Conservation (phyloP, 1,140 invertebrate species). For the Drosophila pallidifrons region DNA sequence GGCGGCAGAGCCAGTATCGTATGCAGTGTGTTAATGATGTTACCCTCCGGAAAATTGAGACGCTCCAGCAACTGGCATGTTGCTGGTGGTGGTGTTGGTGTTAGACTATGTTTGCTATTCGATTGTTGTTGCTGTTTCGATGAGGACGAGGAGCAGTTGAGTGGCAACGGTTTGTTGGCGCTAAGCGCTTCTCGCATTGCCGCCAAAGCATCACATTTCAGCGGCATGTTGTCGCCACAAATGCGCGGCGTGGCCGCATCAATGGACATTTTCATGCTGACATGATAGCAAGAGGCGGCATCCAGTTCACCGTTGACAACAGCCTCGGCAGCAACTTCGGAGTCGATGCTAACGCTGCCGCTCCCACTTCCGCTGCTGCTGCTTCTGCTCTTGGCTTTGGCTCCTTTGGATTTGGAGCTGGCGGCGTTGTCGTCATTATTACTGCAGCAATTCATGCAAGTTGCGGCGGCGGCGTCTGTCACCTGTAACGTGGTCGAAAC, state of each 20-base stretch:
- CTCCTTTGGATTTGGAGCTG: conserved; percentile 22
- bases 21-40: conserved; percentile 74
- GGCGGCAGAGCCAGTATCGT: conserved; percentile 76
- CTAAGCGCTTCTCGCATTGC: conserved; percentile 46
- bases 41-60: conserved; percentile 70
- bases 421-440: conserved; percentile 18
- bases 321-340: conserved; percentile 40
- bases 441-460: conserved; percentile 46
- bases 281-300: conserved; percentile 67
- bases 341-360: conserved; percentile 20
- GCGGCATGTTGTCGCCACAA: conserved; percentile 50
- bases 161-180: conserved; percentile 41
- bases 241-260: conserved; percentile 59
- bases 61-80: conserved; percentile 68
- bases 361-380: conserved; percentile 1
- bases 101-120: conserved; percentile 11
- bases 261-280: conserved; percentile 72
- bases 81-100: conserved; percentile 39
- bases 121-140: conserved; percentile 14
- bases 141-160: conserved; percentile 2
- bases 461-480: conserved; percentile 15
- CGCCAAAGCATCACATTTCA: conserved; percentile 58
- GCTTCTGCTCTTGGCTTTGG: conserved; percentile 25
- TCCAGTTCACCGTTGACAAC: conserved; percentile 68
- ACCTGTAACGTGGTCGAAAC: conserved; percentile 29